Evolutionary conservation across 2,888 invertebrate genomes (phyloP), one percentile per base, ranked within the genome.

Genomic region (Dexiosoma caninum): DNA sequence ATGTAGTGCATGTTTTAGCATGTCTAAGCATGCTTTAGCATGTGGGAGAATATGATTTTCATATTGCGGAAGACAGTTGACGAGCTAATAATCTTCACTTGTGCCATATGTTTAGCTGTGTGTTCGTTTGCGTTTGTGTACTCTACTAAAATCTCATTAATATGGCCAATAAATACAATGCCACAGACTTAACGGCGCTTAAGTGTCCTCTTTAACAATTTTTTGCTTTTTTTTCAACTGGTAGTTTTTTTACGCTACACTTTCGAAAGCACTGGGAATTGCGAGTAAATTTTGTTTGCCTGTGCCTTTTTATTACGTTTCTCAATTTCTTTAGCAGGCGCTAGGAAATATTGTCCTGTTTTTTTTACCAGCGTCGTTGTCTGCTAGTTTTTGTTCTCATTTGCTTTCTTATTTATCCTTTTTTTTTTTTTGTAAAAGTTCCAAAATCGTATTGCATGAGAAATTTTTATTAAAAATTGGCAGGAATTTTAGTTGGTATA

Each of bases 91-190:
- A n/a, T n/a, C n/a, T n/a, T n/a, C n/a, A n/a, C n/a, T n/a, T n/a
- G n/a, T 5, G 27, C 27, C 27, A 27, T 27, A 6, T 5, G 27
- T 5, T 27, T n/a, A n/a, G n/a, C n/a, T 30, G 30, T 59, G n/a
- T 59, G 37, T 32, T 23, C n/a, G n/a, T 71, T 60, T 44, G 71
- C 35, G 64, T 62, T 62, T 66, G 16, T 35, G 27, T 42, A 57
- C 62, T 81, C 42, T 69, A 59, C 57, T 82, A 67, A 42, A 67
- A 77, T 70, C 80, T 57, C 69, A 80, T 80, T 82, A 77, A 82
- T 80, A 77, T 82, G 77, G 80, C 77, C 80, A 80, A 82, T 82
- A 82, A 80, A 82, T 82, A 80, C 80, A 74, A 69, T 70, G 60
- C 49, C 80, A 77, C 57, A 82, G 82, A 82, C 82, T 82, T 70